These are phyloP conservation scores for Scomber colias DNA, from an alignment of 2,113 vertebrate genomes.

Conservation along the genomic window DNA sequence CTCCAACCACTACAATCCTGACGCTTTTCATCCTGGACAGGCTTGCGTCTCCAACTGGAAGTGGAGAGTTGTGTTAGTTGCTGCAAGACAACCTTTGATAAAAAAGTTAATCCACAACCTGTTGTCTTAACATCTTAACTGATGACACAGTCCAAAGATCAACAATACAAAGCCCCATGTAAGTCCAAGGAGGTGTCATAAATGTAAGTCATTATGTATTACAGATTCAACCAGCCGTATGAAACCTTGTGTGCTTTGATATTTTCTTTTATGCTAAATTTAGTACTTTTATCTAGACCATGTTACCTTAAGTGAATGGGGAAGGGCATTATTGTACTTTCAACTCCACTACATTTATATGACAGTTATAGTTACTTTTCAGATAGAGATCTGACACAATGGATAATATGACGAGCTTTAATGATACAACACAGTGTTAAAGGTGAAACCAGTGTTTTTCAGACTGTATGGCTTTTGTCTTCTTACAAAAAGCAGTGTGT, in stretches of 20 bases:
- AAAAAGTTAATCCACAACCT: slow-evolving; percentile 6
- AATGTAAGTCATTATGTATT: neutral
- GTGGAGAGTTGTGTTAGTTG: neutral
- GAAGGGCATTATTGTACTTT: no score
- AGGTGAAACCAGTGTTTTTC: no score
- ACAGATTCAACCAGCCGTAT: neutral
- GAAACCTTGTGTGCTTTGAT: neutral
- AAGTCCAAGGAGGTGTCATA: neutral
- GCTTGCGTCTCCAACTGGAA: neutral
- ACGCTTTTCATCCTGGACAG: slow-evolving; percentile 59
- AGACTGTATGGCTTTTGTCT: no score
- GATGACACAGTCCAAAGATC: slow-evolving; percentile 15
- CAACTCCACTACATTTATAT: no score
- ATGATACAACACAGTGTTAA: no score
- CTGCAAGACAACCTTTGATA: neutral
- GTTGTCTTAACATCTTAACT: neutral
- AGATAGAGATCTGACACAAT: no score
- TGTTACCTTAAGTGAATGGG: no score
- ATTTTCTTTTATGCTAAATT: neutral
- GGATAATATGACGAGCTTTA: no score
- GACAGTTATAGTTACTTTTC: no score
- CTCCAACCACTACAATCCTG: slow-evolving; percentile 88
- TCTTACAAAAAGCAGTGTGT: no score
- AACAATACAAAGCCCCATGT: neutral
- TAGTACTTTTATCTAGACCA: no score